These are phyloP conservation scores for Trimorus sp. DNA, from an alignment of 2,888 invertebrate species.

Conservation along the genomic window DNA sequence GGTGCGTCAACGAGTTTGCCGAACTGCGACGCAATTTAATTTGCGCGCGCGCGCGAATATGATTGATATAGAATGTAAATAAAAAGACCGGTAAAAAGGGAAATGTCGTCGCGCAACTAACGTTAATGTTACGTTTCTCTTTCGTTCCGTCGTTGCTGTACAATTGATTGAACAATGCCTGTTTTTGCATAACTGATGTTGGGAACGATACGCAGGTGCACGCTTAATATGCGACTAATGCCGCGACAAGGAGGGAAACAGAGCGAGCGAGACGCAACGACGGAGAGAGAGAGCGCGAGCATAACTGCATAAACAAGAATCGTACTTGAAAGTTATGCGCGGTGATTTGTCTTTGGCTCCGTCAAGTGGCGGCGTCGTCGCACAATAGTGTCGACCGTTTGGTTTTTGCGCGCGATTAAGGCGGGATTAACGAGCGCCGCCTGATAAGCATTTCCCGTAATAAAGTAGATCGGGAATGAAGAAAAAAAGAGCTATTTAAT, in stretches of 20 bases:
- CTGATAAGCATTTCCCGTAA: slow-evolving; percentile 60
- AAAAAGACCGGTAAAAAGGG: too few relatives aligned
- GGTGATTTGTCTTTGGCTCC: slow-evolving; percentile 46
- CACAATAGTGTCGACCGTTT: slow-evolving; percentile 46
- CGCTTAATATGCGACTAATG: slow-evolving; percentile 16
- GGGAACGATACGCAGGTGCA: neutral
- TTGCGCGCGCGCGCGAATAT: too few relatives aligned
- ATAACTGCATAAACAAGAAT: slow-evolving; percentile 41
- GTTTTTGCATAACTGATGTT: too few relatives aligned
- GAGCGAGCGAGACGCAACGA: neutral
- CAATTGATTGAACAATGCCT: too few relatives aligned
- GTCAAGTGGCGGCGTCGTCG: slow-evolving; percentile 36
- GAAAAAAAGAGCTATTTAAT: slow-evolving; percentile 62
- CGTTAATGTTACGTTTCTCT: neutral
- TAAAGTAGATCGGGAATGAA: slow-evolving; percentile 52
- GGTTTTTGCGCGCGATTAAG: slow-evolving; percentile 56
- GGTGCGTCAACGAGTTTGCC: too few relatives aligned
- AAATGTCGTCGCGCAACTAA: too few relatives aligned
- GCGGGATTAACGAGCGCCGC: slow-evolving; percentile 49
- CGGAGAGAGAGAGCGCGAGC: neutral
- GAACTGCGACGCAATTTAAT: too few relatives aligned
- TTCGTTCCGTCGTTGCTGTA: neutral
- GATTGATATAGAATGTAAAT: too few relatives aligned
- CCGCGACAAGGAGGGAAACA: neutral
- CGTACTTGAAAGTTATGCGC: slow-evolving; percentile 26